Evolutionary conservation across 2,888 invertebrate species (phyloP).

Genomic region (Holacanthella duospinosa): DNA sequence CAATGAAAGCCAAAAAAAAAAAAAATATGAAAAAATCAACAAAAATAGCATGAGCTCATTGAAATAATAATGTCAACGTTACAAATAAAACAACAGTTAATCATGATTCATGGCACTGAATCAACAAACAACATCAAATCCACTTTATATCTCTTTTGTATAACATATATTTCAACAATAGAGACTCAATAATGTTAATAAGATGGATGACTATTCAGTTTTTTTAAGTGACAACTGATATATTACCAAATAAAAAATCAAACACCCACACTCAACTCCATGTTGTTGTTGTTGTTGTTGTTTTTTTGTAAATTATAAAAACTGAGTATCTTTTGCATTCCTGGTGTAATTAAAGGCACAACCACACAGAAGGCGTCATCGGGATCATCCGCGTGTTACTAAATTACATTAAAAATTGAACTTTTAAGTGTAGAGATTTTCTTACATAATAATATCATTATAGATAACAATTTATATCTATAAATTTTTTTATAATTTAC

Average conservation of each 20-base stretch:
- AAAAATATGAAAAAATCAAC: not conserved
- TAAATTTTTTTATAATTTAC: too few relatives aligned
- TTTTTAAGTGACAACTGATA: not conserved
- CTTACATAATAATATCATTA: too few relatives aligned
- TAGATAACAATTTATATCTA: too few relatives aligned
- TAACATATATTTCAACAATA: not conserved
- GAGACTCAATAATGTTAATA: not conserved
- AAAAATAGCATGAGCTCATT: not conserved
- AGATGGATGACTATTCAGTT: not conserved
- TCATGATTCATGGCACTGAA: slow-evolving; percentile 2
- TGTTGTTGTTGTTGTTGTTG: too few relatives aligned
- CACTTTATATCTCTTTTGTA: not conserved
- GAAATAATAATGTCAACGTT: slow-evolving; percentile 1
- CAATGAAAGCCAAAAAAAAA: not conserved
- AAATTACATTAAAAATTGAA: too few relatives aligned
- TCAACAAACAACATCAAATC: not conserved
- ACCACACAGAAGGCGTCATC: too few relatives aligned
- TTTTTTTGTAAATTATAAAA: too few relatives aligned
- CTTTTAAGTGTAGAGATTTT: too few relatives aligned
- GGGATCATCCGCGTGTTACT: too few relatives aligned
- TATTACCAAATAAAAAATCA: not conserved
- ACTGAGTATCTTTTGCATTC: too few relatives aligned
- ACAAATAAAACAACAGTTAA: not conserved
- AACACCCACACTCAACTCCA: not conserved
- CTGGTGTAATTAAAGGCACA: too few relatives aligned